Base-by-base conservation (phyloP, 2,113 vertebrate species). In the Sprattus sprattus region DNA sequence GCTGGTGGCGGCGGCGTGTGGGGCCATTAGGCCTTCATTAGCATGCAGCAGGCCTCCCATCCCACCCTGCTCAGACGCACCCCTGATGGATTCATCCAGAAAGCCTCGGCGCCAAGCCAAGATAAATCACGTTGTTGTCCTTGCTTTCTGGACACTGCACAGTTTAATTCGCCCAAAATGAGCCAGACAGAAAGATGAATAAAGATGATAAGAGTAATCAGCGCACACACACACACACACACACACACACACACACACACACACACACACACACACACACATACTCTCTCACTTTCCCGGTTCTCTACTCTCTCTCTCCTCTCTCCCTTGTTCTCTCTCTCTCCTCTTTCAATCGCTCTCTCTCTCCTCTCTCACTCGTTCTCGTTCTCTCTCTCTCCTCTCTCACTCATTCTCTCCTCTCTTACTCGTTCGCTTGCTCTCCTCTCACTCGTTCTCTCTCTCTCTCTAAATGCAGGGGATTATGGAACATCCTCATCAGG, bases 131-230 rank as follows among this genome's bases (percentile, higher is more conserved):
- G 45, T 83, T 85, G 87, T 87, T 87, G 87, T 86, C 84, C 87
- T 91, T 89, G 85, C 78, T 89, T 89, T 82, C 85, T 91, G 82
- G 86, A 84, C 89, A 81, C 87, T 81, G 88, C 45, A 18, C 82
- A 50, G 45, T 90, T 88, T 88, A 89, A 89, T 90, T 89, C 90
- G 86, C 81, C 82, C 45, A 52, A n/a, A 84, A 84, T 78, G 45
- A 71, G 82, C 86, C 45, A 82, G 9, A 10, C 64, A 71, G 25
- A 71, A 47, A 82, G 22, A 86, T 88, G 50, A 89, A 91, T 89
- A 88, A 88, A 89, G 85, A 89, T 87, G 81, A 87, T 85, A 71
- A 45, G 9, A 20, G 83, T 85, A 46, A 75, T 82, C 50, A 82
- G 16, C 13, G 32, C 82, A 6, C 22, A 2, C 54, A 22, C 54